A percentile compares a stretch with the other conserved stretches of the same genome.
phyloP scores from a whole-genome alignment of 2,113 vertebrate genomes.

The Stigmatopora argus region DNA sequence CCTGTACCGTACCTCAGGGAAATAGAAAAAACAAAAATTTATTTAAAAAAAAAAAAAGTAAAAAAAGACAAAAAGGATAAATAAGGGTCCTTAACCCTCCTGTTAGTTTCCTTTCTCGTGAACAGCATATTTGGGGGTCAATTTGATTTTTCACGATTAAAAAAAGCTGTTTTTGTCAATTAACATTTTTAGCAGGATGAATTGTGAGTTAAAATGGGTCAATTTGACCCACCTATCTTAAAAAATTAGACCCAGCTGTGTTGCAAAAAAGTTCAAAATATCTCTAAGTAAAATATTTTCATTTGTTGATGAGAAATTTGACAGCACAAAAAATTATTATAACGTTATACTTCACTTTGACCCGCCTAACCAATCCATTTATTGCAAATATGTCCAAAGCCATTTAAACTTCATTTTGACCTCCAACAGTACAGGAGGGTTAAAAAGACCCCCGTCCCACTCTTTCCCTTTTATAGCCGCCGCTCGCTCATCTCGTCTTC shows the following conservation, averaged over 20 bases:
- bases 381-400: neutral
- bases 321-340: too few species aligned
- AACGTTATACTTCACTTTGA: too few species aligned
- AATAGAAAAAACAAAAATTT: conserved; percentile 45
- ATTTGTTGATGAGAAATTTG: too few species aligned
- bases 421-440: too few species aligned
- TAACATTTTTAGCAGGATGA: too few species aligned
- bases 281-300: too few species aligned
- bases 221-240: neutral
- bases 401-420: neutral
- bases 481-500: conserved; percentile 10
- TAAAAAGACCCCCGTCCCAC: neutral
- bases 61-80: neutral
- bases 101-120: neutral
- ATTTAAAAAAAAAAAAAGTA: too few species aligned
- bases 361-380: neutral
- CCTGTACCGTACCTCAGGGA: conserved; percentile 91
- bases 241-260: too few species aligned
- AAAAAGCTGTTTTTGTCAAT: too few species aligned
- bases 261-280: too few species aligned
- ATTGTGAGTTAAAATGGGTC: neutral
- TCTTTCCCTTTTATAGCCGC: conserved; percentile 6
- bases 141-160: neutral
- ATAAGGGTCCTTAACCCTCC: neutral
- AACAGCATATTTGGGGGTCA: neutral